Conservation (phyloP, 2,797 vertebrate species). For the Typhlichthys subterraneus region DNA sequence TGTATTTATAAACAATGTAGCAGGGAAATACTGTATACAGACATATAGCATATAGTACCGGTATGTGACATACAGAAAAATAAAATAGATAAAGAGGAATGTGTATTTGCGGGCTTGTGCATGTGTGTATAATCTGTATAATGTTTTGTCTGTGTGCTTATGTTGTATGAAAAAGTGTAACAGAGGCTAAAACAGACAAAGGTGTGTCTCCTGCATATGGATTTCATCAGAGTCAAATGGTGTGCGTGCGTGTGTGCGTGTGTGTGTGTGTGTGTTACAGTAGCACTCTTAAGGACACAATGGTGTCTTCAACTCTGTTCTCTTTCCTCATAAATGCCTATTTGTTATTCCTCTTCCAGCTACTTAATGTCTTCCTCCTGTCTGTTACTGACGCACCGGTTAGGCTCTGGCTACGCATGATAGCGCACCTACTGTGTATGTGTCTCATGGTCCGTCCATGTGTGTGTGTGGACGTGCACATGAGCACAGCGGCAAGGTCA, state of each 20-base stretch:
- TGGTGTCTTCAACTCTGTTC: conserved; percentile 6
- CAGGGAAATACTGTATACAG: neutral
- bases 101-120: conserved; percentile 1
- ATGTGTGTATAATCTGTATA: neutral
- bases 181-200: conserved; percentile 17
- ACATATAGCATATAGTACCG: neutral
- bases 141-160: neutral
- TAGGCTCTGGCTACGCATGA: neutral
- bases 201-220: conserved; percentile 50
- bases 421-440: neutral
- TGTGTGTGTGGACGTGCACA: neutral
- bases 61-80: conserved; percentile 10
- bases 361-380: neutral
- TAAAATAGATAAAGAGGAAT: neutral
- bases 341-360: conserved; percentile 10
- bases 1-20: conserved; percentile 29
- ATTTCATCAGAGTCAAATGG: conserved; percentile 42
- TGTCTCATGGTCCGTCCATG: neutral
- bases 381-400: too few relatives aligned
- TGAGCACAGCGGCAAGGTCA: conserved; percentile 2
- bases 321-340: conserved; percentile 6
- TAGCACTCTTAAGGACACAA: conserved; percentile 31
- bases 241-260: conserved; percentile 21
- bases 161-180: conserved; percentile 1
- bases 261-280: conserved; percentile 10